Evolutionary conservation across 2,113 vertebrate species (phyloP), one percentile per base, ranked within the genome.

Genomic region (Alaudala cheleensis): DNA sequence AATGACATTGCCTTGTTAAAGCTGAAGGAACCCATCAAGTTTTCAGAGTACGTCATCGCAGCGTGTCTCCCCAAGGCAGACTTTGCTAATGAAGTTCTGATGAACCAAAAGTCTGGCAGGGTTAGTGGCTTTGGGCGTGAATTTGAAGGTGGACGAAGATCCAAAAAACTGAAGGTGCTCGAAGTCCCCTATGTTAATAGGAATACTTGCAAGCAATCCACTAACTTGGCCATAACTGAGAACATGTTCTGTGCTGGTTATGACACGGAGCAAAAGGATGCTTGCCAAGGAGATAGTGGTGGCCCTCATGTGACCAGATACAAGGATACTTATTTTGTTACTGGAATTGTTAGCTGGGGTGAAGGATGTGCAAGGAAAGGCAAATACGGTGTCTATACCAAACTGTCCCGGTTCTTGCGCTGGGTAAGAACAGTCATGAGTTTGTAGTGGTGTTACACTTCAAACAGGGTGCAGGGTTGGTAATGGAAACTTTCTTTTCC

Each of bases 1-100:
- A 99, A 98, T 1, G 99, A 99, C 97, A 99, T 99, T 5, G 98
- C 99, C 0, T 95, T 99, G n/a, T 92, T 99, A 91, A 98, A 98
- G 92, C 86, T 99, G 66, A 96, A 89, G 86, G 96, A 95, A 6
- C 98, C 99, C 24, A 98, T 99, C 83, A 81, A 0, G 0, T 99
- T 99, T 97, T 98, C 96, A 2, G 61, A 80, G 51, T 99, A 97
- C 28, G 84, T 99, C 89, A 57, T 99, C 2, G 98, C 99, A 0
- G 99, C 99, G 0, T 99, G 99, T 96, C 87, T 99, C 15, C 99
- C 99, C 0, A 97, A 98, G 37, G 73, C 26, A 4, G 97, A 98
- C 21, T 99, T 99, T 93, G 99, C 99, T 1, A 99, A 99, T 66
- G 97, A 97, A 21, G 98, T 99, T 2, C 97, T 99, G 94, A 99